Conservation (phyloP, 2,797 vertebrate species). For the Falco novaeseelandiae region DNA sequence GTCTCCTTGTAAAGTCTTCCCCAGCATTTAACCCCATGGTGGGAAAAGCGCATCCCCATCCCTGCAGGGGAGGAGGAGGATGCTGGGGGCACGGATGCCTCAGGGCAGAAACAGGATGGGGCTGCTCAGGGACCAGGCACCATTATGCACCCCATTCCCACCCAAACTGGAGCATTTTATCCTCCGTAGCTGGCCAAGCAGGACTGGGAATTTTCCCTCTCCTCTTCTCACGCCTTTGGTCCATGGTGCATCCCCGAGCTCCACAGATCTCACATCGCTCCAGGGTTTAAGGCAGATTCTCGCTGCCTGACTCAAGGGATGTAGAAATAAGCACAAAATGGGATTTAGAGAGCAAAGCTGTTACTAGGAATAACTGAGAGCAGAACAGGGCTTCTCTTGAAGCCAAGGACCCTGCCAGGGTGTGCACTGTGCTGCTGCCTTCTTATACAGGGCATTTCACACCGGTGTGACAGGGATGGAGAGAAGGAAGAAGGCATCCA, state of each 20-base stretch:
- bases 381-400: not conserved
- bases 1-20: not conserved
- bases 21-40: rapidly evolving
- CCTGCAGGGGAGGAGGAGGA: not conserved
- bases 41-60: not conserved
- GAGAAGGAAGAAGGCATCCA: not conserved
- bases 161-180: not conserved
- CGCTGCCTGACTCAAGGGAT: constrained; percentile 14
- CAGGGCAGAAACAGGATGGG: not conserved
- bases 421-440: not conserved
- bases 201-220: not conserved
- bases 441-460: not conserved
- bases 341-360: constrained; percentile 44
- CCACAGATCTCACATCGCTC: not conserved
- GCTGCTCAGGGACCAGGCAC: not conserved
- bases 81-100: not conserved
- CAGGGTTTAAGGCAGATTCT: constrained; percentile 20
- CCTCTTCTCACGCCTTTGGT: not conserved
- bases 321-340: constrained; percentile 39
- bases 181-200: not conserved
- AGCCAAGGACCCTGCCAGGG: not conserved
- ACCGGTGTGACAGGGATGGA: rapidly evolving
- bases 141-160: not conserved
- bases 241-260: not conserved
- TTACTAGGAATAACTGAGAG: not conserved